Evolutionary conservation across 2,797 vertebrate species (phyloP), one percentile per base, ranked within the genome.

Genomic region (Kryptolebias ocellatus): DNA sequence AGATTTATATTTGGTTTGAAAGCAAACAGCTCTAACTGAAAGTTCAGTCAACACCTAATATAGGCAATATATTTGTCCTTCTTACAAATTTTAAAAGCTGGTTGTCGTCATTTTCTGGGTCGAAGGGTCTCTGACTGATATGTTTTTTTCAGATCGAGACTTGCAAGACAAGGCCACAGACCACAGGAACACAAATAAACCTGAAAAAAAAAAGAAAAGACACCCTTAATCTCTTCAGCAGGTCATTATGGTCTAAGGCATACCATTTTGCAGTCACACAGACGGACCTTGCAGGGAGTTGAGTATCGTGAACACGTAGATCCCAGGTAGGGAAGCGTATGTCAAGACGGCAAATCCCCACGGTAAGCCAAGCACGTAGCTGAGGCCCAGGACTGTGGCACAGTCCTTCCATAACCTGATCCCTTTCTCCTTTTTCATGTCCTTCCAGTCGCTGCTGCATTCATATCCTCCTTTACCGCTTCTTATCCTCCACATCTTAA

Each of bases 251-350:
- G 1, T 42, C 20, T 1, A 27, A 2, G 0, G 4, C 2, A 28
- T 14, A 16, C n/a, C 11, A 20, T 39, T 1, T 44, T 44, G 5
- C n/a, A 18, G 7, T 18, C 5, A 17, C n/a, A 17, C 12, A 58
- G 45, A 78, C 46, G 34, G n/a, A 96, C 64, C 95, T 20, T 96
- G 95, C 27, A 95, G 68, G 0, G 92, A 89, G 87, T 95, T 97
- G 53, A 95, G 74, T 65, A 92, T 79, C 14, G 93, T 95, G 90
- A 96, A 96, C 34, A 94, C 37, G 34, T 96, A 95, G 68, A 95
- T 76, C 51, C 93, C 92, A 2, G 83, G 2, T 17, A 93, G 0
- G 2, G 85, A 79, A 54, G 95, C 8, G 53, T 88, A 56, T 49
- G 91, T 93, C 83, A 70, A 60, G 89, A 89, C 92, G 1, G 79